Evolutionary conservation across 2,797 vertebrate species (phyloP).

Genomic region (Ceryle rudis): DNA sequence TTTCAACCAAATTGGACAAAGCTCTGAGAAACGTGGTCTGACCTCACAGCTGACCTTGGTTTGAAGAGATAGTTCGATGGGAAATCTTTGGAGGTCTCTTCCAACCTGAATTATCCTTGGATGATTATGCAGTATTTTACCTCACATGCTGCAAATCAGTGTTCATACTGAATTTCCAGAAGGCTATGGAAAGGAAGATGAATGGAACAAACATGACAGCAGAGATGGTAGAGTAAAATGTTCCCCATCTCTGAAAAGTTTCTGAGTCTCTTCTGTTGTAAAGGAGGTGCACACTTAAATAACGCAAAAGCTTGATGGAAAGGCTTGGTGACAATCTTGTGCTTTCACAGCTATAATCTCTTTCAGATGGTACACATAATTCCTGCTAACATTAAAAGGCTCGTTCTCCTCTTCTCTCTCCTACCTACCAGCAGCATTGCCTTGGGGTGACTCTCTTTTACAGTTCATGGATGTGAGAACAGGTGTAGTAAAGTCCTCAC

Average conservation of each 20-base stretch:
- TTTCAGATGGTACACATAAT: neutral
- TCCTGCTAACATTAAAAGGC: constrained; percentile 61
- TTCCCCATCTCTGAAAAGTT: neutral
- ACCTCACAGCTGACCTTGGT: neutral
- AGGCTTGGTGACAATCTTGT: neutral
- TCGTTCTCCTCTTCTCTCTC: constrained; percentile 22
- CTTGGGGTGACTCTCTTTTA: neutral
- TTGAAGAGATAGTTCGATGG: neutral
- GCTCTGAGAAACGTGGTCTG: neutral
- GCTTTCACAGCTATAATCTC: neutral
- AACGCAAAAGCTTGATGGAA: neutral
- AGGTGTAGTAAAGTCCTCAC: neutral
- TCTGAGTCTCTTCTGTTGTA: neutral
- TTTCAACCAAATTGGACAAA: neutral
- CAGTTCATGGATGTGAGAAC: neutral
- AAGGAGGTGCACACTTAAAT: neutral
- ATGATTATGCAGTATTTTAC: neutral
- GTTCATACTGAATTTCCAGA: neutral
- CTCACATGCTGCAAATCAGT: neutral
- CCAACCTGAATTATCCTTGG: neutral
- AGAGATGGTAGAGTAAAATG: neutral
- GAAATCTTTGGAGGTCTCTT: neutral
- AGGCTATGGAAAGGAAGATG: neutral
- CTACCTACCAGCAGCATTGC: neutral
- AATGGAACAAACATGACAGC: neutral